A percentile compares a stretch with the other conserved stretches of the same genome.
Conservation (phyloP, 2,113 vertebrate species). For the Hemichromis elongatus region DNA sequence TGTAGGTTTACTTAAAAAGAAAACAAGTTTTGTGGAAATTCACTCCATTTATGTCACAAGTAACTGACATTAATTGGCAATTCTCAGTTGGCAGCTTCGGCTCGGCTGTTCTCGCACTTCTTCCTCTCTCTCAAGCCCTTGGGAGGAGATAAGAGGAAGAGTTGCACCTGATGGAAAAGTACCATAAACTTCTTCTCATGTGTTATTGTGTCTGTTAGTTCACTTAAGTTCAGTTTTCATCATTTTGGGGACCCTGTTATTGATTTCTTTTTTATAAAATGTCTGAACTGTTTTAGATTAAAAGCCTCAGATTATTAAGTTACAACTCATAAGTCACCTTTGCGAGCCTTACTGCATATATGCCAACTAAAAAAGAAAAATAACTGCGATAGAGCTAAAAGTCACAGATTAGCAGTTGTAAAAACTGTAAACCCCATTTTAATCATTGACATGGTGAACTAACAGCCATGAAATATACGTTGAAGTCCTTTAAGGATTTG, state of each 20-base stretch:
- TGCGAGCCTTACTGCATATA: background rate
- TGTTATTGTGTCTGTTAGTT: background rate
- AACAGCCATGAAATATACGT: background rate
- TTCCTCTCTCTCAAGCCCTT: background rate
- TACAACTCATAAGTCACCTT: rapidly evolving
- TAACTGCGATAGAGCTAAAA: background rate
- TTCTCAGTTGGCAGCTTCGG: background rate
- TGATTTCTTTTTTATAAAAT: background rate
- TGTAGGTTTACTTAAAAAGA: background rate
- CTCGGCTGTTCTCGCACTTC: background rate
- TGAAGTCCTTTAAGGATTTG: background rate
- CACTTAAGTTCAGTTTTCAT: background rate
- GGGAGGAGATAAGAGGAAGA: background rate
- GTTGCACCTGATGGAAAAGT: background rate
- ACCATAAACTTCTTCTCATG: background rate
- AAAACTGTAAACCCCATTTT: background rate
- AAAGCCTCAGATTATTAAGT: background rate
- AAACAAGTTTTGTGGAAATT: background rate
- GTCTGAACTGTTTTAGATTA: rapidly evolving
- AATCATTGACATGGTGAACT: background rate
- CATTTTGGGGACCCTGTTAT: background rate
- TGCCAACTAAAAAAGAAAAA: background rate
- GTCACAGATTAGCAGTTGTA: background rate
- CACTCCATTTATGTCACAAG: background rate
- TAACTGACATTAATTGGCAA: background rate